Base-by-base conservation (phyloP, 2,113 vertebrate genomes). In the Fregata magnificens region DNA sequence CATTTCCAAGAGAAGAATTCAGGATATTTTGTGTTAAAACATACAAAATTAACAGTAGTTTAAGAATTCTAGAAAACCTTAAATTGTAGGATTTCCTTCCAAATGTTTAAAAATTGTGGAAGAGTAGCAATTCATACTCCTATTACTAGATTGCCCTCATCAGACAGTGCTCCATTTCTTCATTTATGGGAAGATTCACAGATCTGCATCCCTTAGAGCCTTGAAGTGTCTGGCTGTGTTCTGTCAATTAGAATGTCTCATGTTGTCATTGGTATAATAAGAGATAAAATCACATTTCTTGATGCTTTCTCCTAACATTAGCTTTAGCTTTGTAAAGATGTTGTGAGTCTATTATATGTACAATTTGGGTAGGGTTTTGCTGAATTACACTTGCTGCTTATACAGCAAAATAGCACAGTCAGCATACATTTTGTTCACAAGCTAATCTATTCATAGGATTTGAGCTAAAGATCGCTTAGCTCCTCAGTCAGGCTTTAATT, bases 401-500 rank as follows among this genome's bases (percentile, higher is more conserved):
- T 91, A 52, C 36, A 92, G 88, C 55, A 90, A 90, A 94, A 91
- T 47, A 88, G 11, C 50, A 36, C n/a, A 93, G 72, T 72, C 71
- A 92, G 82, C 38, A 73, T 94, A 77, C 67, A 59, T 88, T 89
- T 66, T 88, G 78, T 91, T 93, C 79, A 36, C 61, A 70, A 89
- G 45, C 56, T 93, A 95, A 94, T 93, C 88, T 95, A 47, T 94
- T 97, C 62, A 69, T 80, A 76, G 93, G 50, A 89, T 95, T 96
- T 91, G 73, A 91, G 74, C 66, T 90, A 83, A 97, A 80, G 89
- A 95, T 91, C 10, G 0, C 78, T 97, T 94, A 89, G 78, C 91
- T 97, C 59, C 82, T 91, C 74, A 72, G 70, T 69, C 84, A 93
- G 77, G 44, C 52, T 90, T 96, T 94, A 95, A 95, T 97, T 95